phyloP scores from a whole-genome alignment of 1,140 invertebrate species.

The Monochamus saltuarius region DNA sequence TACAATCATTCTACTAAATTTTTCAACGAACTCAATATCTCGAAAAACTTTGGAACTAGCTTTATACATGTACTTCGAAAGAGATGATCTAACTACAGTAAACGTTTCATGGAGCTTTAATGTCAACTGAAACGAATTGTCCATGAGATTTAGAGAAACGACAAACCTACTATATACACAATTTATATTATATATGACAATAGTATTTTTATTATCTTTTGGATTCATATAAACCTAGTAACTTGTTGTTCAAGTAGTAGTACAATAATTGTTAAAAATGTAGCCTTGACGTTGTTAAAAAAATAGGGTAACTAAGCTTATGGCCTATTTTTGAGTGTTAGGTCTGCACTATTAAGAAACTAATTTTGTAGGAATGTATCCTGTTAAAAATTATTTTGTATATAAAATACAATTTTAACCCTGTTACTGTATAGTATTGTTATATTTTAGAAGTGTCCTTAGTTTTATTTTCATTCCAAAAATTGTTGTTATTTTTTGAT shows the following conservation, averaged over 20 bases:
- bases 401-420: conserved; percentile 28
- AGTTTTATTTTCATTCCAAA: conserved; percentile 29
- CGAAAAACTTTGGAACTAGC: not conserved
- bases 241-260: conserved; percentile 42
- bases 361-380: conserved; percentile 36
- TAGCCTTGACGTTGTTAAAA: conserved; percentile 39
- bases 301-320: conserved; percentile 21
- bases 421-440: conserved; percentile 32
- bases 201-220: conserved; percentile 47
- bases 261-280: conserved; percentile 43
- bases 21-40: not conserved
- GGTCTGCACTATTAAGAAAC: conserved; percentile 31
- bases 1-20: conserved; percentile 1
- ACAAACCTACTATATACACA: conserved; percentile 30
- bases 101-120: conserved; percentile 14
- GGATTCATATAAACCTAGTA: conserved; percentile 41
- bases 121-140: conserved; percentile 23
- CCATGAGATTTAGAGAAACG: conserved; percentile 34
- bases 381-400: conserved; percentile 33
- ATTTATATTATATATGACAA: conserved; percentile 45
- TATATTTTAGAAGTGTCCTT: conserved; percentile 35
- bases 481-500: not conserved
- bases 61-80: not conserved
- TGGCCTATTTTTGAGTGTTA: conserved; percentile 31
- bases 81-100: conserved; percentile 10